phyloP scores from a whole-genome alignment of 2,888 invertebrate species.

The Microctonus aethiopoides region DNA sequence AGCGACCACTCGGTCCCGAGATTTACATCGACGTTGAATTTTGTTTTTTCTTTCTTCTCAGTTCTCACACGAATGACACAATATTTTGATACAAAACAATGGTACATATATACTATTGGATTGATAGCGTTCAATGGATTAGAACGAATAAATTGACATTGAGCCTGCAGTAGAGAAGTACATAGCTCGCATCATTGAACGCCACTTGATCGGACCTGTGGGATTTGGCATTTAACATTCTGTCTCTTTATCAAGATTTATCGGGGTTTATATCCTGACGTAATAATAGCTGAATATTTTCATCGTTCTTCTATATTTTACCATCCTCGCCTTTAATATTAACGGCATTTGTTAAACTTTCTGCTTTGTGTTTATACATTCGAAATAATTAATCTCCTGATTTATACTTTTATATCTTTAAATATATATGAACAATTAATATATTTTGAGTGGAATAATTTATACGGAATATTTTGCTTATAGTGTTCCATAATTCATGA shows the following conservation, averaged over 20 bases:
- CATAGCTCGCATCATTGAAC: conserved; percentile 1
- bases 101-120: neutral
- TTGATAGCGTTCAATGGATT: neutral
- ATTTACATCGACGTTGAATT: conserved; percentile 1
- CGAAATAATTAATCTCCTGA: neutral
- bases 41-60: too few species aligned
- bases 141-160: conserved; percentile 2
- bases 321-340: neutral
- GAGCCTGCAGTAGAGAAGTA: neutral
- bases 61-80: neutral
- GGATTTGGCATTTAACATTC: neutral
- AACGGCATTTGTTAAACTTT: too few species aligned
- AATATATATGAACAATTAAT: neutral
- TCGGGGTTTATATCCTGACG: conserved; percentile 8
- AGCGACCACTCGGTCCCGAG: neutral
- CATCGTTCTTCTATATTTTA: too few species aligned
- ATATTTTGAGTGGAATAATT: neutral
- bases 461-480: neutral
- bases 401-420: neutral
- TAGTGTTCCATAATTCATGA: neutral
- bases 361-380: too few species aligned
- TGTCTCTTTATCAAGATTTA: conserved; percentile 8
- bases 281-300: neutral
- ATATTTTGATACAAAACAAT: neutral
- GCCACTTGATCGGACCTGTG: neutral